Conservation (phyloP, 2,113 vertebrate species). For the Peucedramus taeniatus region DNA sequence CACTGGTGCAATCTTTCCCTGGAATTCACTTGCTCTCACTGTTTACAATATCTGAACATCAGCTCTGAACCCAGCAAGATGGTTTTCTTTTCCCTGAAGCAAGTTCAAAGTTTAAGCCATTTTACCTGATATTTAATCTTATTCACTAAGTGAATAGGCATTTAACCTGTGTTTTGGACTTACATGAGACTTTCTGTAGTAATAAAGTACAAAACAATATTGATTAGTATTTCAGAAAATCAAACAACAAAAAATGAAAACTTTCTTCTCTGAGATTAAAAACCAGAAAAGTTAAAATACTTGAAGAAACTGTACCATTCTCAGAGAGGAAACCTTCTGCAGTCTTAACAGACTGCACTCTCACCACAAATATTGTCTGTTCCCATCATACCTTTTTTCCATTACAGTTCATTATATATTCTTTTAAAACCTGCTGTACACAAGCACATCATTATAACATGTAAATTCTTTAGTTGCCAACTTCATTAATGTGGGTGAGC, state of each 20-base stretch:
- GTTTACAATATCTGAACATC: not conserved
- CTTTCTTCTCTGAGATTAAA: not conserved
- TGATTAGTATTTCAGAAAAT: not conserved
- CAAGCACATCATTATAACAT: conserved; percentile 37
- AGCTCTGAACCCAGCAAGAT: not conserved
- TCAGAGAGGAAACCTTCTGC: not conserved
- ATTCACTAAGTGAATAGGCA: not conserved
- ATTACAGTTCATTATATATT: not conserved
- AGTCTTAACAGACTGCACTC: not conserved
- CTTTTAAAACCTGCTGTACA: conserved; percentile 15
- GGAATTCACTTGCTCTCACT: not conserved
- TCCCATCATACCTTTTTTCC: not conserved
- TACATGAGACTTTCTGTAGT: not conserved
- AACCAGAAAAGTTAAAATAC: not conserved
- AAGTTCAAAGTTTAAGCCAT: not conserved
- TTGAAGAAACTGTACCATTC: not conserved
- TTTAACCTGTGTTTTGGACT: not conserved
- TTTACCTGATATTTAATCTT: not conserved
- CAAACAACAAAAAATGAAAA: not conserved
- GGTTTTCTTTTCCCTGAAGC: not conserved
- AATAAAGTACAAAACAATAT: not conserved
- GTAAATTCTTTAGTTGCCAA: conserved; percentile 24
- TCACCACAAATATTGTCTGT: not conserved
- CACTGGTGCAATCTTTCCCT: not conserved
- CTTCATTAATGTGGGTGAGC: not conserved